A percentile compares a stretch with the other conserved stretches of the same genome.
Evolutionary conservation across 2,888 invertebrate species (phyloP).

Genomic region (Erannis defoliaria): DNA sequence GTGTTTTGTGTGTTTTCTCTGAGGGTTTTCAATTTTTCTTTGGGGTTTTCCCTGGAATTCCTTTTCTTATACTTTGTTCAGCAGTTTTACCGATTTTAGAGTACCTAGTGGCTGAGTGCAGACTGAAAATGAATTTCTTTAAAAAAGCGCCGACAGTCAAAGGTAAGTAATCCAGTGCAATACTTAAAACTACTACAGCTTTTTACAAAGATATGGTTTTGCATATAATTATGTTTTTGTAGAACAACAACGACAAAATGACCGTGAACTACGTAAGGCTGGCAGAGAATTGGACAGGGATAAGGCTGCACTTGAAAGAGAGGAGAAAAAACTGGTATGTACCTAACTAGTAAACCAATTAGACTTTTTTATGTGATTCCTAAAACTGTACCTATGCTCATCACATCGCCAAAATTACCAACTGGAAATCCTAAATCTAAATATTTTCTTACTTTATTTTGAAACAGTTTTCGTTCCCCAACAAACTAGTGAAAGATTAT

Average conservation of each 20-base stretch:
- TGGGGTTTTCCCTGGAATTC: no score
- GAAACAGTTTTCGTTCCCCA: no score
- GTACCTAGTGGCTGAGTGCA: no score
- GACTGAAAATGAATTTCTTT: conserved; percentile 82
- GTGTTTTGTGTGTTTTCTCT: no score
- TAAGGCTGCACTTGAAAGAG: conserved; percentile 92
- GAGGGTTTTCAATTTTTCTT: no score
- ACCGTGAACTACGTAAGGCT: conserved; percentile 92
- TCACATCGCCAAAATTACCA: not conserved
- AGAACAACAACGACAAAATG: conserved; percentile 95
- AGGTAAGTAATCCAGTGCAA: conserved; percentile 65
- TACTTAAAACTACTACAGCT: not conserved
- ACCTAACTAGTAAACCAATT: not conserved
- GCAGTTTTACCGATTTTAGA: not conserved
- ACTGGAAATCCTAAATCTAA: not conserved
- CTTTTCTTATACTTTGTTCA: no score
- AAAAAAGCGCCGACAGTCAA: conserved; percentile 88
- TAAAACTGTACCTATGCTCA: not conserved
- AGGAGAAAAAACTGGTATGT: conserved; percentile 95
- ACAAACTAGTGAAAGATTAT: no score
- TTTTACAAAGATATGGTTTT: not conserved
- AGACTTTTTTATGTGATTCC: not conserved
- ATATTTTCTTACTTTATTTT: no score
- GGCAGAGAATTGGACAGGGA: conserved; percentile 95
- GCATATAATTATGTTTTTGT: conserved; percentile 10